Evolutionary conservation across 2,113 vertebrate species (phyloP), one percentile per base, ranked within the genome.

Genomic region (Rhinolophus sinicus): DNA sequence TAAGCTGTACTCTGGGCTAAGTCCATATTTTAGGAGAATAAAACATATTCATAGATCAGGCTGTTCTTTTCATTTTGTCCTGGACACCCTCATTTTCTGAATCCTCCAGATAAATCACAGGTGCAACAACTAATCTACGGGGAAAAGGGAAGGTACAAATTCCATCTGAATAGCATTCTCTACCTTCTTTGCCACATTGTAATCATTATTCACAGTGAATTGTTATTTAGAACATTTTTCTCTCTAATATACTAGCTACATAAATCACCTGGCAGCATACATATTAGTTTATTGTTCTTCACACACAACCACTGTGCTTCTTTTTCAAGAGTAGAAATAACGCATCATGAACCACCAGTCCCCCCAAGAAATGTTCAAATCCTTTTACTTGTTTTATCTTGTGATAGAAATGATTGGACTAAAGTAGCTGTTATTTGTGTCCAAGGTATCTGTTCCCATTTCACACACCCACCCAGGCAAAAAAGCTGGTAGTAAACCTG

Each of bases 41-140:
- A 94, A 86, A 88, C 38, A 88, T 81, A 95, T 69, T 88, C 72
- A 78, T 52, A 84, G 35, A 90, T 92, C 28, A 92, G 47, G 1
- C 14, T 78, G 19, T 58, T 88, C 28, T 94, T 90, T 93, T 75
- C 77, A 84, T 77, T 94, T 95, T 77, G 18, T 40, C 18, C 13
- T 50, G 76, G 52, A 88, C 12, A 64, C 12, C 77, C 35, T 44
- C 21, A 82, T 85, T 96, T 52, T 56, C n/a, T 40, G 62, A 95
- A 86, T 78, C 67, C 33, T 85, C 65, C 60, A 93, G 47, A 94
- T 75, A 78, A 28, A 76, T 70, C 26, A 50, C 67, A 91, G 60
- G 44, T 35, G 8, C 6, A 75, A 5, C 11, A 81, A 70, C 33
- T 24, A 78, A 75, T 54, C 47, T 75, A 26, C 30, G 12, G 30